phyloP scores from a whole-genome alignment of 2,797 vertebrate genomes.

The Fringilla coelebs region DNA sequence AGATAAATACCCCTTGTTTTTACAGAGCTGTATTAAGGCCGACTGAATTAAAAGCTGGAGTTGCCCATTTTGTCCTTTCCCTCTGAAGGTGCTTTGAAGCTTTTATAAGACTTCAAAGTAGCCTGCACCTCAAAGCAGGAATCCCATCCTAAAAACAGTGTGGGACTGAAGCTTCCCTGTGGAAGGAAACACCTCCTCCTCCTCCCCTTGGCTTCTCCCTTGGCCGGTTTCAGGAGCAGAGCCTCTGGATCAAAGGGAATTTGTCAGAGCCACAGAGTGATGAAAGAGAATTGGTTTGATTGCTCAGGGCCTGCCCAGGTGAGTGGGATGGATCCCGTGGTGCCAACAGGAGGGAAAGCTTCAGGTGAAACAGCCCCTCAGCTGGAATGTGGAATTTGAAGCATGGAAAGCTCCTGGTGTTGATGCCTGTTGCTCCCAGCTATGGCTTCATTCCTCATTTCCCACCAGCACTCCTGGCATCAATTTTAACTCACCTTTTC shows the following conservation, averaged over 20 bases:
- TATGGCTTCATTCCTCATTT: background rate
- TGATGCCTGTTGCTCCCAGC: background rate
- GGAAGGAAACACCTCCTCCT: background rate
- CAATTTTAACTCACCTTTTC: background rate
- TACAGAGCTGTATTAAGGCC: background rate
- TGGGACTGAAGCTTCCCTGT: background rate
- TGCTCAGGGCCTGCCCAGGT: background rate
- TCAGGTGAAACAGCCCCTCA: background rate
- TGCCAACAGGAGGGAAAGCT: background rate
- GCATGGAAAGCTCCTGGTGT: background rate
- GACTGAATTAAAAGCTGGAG: background rate
- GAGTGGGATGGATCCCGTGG: background rate
- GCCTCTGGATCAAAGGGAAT: background rate
- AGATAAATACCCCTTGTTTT: background rate
- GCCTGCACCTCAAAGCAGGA: background rate
- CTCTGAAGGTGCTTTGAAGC: background rate
- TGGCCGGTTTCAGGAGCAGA: background rate
- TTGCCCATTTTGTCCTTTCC: background rate
- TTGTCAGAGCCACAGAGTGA: background rate
- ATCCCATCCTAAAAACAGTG: background rate
- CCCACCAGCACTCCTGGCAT: background rate
- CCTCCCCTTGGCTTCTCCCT: background rate
- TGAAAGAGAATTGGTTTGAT: slow-evolving; percentile 2
- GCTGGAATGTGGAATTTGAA: background rate
- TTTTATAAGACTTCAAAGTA: background rate